Conservation (phyloP, 2,113 vertebrate species). For the Chunga burmeisteri region DNA sequence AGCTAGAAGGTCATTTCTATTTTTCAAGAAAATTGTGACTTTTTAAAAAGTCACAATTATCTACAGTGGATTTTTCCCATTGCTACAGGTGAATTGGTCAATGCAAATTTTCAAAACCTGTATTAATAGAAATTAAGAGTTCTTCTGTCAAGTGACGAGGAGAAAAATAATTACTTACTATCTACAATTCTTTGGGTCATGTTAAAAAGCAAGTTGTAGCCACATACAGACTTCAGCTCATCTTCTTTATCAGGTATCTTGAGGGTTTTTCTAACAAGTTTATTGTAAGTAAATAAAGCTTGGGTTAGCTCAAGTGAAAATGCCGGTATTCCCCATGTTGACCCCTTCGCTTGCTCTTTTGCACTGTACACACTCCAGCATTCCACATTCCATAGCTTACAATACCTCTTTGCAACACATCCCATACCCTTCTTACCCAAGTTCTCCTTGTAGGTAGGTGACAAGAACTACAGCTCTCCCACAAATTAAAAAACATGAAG, state of each 20-base stretch:
- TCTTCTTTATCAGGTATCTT: neutral
- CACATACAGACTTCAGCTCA: neutral
- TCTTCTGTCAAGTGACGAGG: neutral
- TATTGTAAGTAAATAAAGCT: neutral
- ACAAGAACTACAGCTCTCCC: neutral
- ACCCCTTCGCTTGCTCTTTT: neutral
- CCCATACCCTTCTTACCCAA: neutral
- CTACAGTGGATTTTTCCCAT: neutral
- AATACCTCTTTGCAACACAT: neutral
- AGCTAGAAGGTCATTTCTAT: neutral
- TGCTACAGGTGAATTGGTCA: neutral
- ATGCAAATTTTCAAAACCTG: neutral
- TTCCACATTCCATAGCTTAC: neutral
- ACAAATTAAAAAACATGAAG: neutral
- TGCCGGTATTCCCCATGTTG: neutral
- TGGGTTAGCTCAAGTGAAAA: neutral
- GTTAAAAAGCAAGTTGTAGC: neutral
- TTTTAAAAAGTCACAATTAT: neutral
- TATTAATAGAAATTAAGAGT: neutral
- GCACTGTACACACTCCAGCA: neutral
- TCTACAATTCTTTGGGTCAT: neutral
- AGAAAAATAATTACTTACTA: neutral
- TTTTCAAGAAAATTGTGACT: neutral
- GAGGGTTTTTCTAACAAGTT: neutral
- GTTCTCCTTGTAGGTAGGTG: neutral